A percentile compares a stretch with the other conserved stretches of the same genome.
phyloP scores from a whole-genome alignment of 2,113 vertebrate genomes.

The Amblyopsis rosae region DNA sequence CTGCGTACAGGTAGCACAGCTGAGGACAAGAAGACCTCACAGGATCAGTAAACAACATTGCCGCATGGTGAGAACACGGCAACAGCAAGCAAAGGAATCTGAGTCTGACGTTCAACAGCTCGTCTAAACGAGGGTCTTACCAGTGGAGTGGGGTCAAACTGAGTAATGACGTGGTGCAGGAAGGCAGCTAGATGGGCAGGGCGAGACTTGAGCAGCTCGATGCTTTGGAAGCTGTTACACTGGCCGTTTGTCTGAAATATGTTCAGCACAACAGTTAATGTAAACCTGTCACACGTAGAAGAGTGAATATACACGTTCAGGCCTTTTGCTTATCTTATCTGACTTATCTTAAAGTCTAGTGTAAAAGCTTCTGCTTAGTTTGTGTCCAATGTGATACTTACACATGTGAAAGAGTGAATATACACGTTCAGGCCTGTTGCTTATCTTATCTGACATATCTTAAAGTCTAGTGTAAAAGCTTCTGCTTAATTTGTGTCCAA shows the following conservation, averaged over 20 bases:
- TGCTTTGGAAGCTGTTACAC: conserved; percentile 94
- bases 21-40: conserved; percentile 40
- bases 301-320: no score
- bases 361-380: no score
- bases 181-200: conserved; percentile 96
- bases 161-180: conserved; percentile 95
- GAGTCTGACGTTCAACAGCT: background rate
- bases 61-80: background rate
- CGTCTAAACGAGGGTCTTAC: conserved; percentile 67
- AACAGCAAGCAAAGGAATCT: background rate
- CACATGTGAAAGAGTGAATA: no score
- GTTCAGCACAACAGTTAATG: conserved; percentile 3
- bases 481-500: background rate
- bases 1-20: conserved; percentile 96
- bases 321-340: no score
- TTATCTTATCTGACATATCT: no score
- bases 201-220: conserved; percentile 91
- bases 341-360: no score
- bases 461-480: no score
- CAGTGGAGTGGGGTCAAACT: conserved; percentile 94
- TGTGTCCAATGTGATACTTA: background rate
- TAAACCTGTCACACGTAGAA: background rate
- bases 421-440: no score
- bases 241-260: conserved; percentile 88
- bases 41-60: background rate